phyloP scores from a whole-genome alignment of 2,797 vertebrate genomes.

The Sciaenops ocellatus region DNA sequence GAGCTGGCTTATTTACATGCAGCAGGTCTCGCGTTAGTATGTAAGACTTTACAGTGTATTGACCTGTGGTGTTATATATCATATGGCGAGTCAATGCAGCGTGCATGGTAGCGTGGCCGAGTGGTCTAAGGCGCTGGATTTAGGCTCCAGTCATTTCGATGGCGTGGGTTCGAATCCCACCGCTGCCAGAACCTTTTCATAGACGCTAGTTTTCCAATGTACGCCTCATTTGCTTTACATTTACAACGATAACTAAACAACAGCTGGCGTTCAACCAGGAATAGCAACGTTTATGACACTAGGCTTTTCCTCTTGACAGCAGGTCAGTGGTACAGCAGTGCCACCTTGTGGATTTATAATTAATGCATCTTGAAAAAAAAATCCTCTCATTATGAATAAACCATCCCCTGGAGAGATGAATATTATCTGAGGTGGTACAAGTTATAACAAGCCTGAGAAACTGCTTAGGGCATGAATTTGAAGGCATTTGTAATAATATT shows the following conservation, averaged over 20 bases:
- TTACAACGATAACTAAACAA: accelerated
- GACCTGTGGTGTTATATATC: too few species aligned
- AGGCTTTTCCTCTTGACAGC: too few species aligned
- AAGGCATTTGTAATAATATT: too few species aligned
- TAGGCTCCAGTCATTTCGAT: conserved; percentile 99
- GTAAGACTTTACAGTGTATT: accelerated
- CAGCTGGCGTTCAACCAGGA: accelerated
- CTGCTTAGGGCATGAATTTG: too few species aligned
- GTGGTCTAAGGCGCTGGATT: conserved; percentile 99
- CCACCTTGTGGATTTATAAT: conserved; percentile 16
- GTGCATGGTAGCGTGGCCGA: conserved; percentile 95
- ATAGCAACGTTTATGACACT: too few species aligned
- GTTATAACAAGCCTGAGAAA: too few species aligned
- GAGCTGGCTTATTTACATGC: neutral
- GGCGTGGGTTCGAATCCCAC: conserved; percentile 90
- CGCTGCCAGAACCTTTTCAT: conserved; percentile 69
- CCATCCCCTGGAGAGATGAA: too few species aligned
- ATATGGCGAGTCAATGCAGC: too few species aligned
- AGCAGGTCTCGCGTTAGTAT: neutral
- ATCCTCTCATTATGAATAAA: too few species aligned
- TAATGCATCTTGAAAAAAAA: too few species aligned
- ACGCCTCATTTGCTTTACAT: neutral
- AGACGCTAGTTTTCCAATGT: too few species aligned
- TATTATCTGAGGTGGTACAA: too few species aligned
- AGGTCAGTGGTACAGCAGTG: neutral